These are phyloP conservation scores for Apostichopus californicus DNA, from an alignment of 35 echinoderm and acorn worm genomes.

Conservation along the genomic window DNA sequence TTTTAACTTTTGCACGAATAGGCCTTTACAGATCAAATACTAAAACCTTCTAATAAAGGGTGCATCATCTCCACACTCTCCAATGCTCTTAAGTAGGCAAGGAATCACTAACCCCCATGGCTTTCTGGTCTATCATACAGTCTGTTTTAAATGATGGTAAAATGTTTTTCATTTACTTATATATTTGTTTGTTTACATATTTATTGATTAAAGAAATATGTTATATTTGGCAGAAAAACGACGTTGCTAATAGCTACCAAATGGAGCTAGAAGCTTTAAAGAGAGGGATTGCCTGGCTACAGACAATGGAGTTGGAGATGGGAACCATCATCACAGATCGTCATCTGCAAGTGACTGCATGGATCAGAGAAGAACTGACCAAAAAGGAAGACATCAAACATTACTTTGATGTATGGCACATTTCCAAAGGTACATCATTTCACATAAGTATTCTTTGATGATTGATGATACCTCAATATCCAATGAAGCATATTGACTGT, in stretches of 20 bases:
- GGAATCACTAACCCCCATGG: background rate
- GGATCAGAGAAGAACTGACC: background rate
- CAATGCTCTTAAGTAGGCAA: background rate
- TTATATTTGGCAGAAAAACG: background rate
- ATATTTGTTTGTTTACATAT: too few species aligned
- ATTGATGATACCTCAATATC: too few species aligned
- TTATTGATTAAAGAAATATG: too few species aligned
- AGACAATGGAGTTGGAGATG: background rate
- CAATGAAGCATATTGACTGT: too few species aligned
- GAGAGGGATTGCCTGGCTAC: background rate
- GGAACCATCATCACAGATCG: slow-evolving; percentile 16
- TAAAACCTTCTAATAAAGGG: too few species aligned
- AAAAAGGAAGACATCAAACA: slow-evolving; percentile 1
- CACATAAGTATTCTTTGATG: background rate
- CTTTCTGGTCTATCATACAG: background rate
- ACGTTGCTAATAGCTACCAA: slow-evolving; percentile 19
- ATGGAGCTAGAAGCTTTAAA: slow-evolving; percentile 35
- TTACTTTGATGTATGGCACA: slow-evolving; percentile 33
- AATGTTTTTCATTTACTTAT: background rate
- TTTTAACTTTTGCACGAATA: too few species aligned
- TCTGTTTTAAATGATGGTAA: background rate
- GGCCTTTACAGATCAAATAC: too few species aligned
- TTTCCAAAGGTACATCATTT: slow-evolving; percentile 11
- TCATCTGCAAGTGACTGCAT: slow-evolving; percentile 1
- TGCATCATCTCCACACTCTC: background rate